Percentiles rank a stretch among this genome's conserved stretches.
Evolutionary conservation across 2,888 invertebrate species (phyloP).

Genomic region (Tachina grossa): DNA sequence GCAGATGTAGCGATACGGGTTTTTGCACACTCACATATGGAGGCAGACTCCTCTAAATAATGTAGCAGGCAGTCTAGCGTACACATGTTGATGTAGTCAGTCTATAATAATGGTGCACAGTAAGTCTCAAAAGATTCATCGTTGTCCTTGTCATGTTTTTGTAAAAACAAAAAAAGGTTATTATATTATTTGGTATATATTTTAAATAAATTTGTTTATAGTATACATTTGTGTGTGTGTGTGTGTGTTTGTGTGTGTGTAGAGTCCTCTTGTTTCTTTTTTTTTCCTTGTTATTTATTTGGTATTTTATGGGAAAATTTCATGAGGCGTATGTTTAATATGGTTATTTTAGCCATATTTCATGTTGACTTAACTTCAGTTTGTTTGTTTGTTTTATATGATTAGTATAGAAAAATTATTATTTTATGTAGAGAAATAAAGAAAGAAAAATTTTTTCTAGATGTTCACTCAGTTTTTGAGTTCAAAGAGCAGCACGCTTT

Average conservation of each 20-base stretch:
- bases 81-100: constrained; percentile 21
- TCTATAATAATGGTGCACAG: constrained; percentile 15
- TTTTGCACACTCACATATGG: neutral
- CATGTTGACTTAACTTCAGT: constrained; percentile 58
- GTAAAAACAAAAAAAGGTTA: constrained; percentile 15
- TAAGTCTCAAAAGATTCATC: constrained; percentile 51
- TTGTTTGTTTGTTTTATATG: constrained; percentile 33
- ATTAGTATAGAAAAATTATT: constrained; percentile 25
- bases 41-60: neutral
- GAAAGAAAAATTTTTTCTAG: constrained; percentile 2
- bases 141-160: constrained; percentile 61
- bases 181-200: neutral
- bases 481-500: constrained; percentile 10
- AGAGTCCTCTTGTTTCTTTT: neutral
- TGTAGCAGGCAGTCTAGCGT: neutral
- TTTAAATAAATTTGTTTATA: neutral
- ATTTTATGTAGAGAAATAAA: neutral
- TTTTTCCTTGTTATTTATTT: constrained; percentile 14
- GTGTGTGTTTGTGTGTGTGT: constrained; percentile 12
- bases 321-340: constrained; percentile 66
- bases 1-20: constrained; percentile 15
- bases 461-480: constrained; percentile 15
- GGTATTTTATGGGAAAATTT: constrained; percentile 53
- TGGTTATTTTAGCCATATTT: constrained; percentile 68
- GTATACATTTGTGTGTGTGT: constrained; percentile 1